phyloP scores from a whole-genome alignment of 1,140 invertebrate species.

The Drosophila kanapiae region DNA sequence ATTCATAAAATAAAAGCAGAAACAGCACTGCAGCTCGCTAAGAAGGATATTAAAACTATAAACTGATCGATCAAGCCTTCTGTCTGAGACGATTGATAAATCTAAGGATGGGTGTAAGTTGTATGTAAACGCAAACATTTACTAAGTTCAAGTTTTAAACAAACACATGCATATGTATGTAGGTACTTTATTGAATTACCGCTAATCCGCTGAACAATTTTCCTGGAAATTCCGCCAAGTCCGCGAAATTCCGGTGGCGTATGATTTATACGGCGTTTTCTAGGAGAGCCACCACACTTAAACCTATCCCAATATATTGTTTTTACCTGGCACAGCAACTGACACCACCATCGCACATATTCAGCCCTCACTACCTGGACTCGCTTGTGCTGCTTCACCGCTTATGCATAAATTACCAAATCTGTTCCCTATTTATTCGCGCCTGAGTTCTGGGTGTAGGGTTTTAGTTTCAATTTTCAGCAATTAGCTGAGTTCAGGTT shows the following conservation, averaged over 20 bases:
- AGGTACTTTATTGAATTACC: background rate
- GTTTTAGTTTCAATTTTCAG: constrained; percentile 58
- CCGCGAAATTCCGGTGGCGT: constrained; percentile 39
- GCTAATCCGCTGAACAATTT: constrained; percentile 31
- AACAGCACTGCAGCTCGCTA: background rate
- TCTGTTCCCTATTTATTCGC: constrained; percentile 32
- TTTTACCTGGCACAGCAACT: constrained; percentile 53
- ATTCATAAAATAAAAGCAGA: constrained; percentile 19
- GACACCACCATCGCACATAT: constrained; percentile 34
- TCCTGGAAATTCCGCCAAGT: constrained; percentile 19
- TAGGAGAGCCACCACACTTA: constrained; percentile 13
- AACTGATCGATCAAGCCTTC: background rate
- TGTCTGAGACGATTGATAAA: background rate
- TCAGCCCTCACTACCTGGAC: constrained; percentile 4
- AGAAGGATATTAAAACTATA: background rate
- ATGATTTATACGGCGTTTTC: constrained; percentile 51
- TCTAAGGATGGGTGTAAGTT: constrained; percentile 1
- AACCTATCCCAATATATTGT: constrained; percentile 22
- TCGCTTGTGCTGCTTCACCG: constrained; percentile 30
- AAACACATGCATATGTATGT: background rate
- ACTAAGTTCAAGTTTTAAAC: background rate
- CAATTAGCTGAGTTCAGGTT: constrained; percentile 66
- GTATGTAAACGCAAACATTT: background rate
- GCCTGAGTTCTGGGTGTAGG: constrained; percentile 1
- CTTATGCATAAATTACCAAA: constrained; percentile 55